Evolutionary conservation across 2,113 vertebrate species (phyloP), one percentile per base, ranked within the genome.

Genomic region (Phycodurus eques): DNA sequence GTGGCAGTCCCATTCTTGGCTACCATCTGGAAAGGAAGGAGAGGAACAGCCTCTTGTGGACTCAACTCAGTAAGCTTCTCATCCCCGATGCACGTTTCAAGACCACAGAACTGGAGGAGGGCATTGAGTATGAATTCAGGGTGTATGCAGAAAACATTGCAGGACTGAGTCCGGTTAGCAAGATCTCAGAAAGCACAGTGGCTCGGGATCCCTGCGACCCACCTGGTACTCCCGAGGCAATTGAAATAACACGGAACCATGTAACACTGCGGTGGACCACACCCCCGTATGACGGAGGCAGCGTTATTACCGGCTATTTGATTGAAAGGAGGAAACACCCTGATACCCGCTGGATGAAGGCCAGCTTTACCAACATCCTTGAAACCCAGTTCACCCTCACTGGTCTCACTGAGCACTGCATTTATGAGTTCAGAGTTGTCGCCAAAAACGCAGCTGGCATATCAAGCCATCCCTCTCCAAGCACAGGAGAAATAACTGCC

Each of bases 11-110:
- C 83, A 68, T 99, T 86, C 78, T 94, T 75, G 98, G 98, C 49
- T 99, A 99, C 85, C 96, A 99, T 85, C 91, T 99, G 63, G 98
- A 99, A 85, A 94, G 96, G 78, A 99, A 99, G 87, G 98, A 99
- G 84, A 99, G 95, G 84, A 99, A 99, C 82, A 99, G 97, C 77
- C 95, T 99, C 75, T 90, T 99, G 76, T 99, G 98, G 98, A 91
- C 92, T 70, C 98, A 96, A 85, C 88, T 96, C 77, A 98, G 99
- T 83, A 99, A 97, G 75, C 92, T 91, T 70, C 89, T 94, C 43
- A 96, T 99, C 83, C 88, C 94, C 78, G 98, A 99, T 35, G 93
- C 95, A 75, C 95, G 92, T 83, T 96, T 95, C 67, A 99, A 95
- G 92, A 95, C 95, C 78, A 95, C 93, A 14, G 94, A 95, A 12